Evolutionary conservation across 1,140 invertebrate species (phyloP).

Genomic region (Drosophila willistoni): DNA sequence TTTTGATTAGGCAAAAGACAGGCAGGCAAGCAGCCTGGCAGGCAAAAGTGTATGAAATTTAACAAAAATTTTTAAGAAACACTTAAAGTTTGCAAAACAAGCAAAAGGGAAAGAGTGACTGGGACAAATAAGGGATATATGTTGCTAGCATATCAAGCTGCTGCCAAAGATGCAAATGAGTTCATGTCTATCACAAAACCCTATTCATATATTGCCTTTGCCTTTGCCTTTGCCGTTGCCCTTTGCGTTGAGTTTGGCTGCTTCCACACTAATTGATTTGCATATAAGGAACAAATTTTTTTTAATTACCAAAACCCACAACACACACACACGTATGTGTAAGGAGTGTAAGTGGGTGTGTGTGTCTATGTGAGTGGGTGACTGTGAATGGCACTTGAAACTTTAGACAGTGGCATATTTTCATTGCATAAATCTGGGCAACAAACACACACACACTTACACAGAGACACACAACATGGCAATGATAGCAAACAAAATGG

Average conservation of each 20-base stretch:
- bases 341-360: conserved; percentile 16
- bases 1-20: not conserved
- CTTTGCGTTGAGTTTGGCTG: too few relatives aligned
- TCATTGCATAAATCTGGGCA: conserved; percentile 71
- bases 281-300: conserved; percentile 67
- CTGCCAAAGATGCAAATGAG: conserved; percentile 62
- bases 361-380: conserved; percentile 31
- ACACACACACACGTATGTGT: too few relatives aligned
- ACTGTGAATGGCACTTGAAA: conserved; percentile 61
- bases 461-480: conserved; percentile 29
- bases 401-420: conserved; percentile 69
- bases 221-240: conserved; percentile 25
- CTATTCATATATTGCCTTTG: conserved; percentile 48
- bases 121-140: not conserved
- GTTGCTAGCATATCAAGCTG: conserved; percentile 6
- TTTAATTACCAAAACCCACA: conserved; percentile 67
- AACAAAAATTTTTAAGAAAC: conserved; percentile 3
- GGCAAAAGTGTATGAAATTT: conserved; percentile 3
- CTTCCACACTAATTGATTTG: conserved; percentile 61
- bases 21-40: not conserved
- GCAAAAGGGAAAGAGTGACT: not conserved
- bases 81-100: not conserved
- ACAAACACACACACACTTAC: not conserved
- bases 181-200: conserved; percentile 19
- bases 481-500: conserved; percentile 58